phyloP scores from a whole-genome alignment of 2,888 invertebrate species.

The Platerodrilus igneus region DNA sequence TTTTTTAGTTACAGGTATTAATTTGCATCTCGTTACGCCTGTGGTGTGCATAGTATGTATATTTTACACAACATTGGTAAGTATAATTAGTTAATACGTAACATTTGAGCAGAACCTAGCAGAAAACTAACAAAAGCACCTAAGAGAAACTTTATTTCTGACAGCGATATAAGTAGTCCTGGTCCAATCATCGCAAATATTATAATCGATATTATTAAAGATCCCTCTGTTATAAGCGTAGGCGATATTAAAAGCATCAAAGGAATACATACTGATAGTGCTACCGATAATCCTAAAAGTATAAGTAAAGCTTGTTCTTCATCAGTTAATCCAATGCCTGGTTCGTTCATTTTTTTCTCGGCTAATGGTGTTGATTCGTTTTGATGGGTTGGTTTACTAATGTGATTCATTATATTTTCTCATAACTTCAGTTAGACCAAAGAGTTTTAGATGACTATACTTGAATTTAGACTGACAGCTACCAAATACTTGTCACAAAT shows the following conservation, averaged over 20 bases:
- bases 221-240: conserved; percentile 29
- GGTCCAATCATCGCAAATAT: conserved; percentile 28
- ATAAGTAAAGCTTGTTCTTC: conserved; percentile 33
- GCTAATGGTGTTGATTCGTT: background rate
- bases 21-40: conserved; percentile 72
- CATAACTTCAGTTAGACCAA: too few species aligned
- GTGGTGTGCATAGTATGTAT: conserved; percentile 84
- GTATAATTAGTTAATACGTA: too few species aligned
- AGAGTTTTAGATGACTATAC: too few species aligned
- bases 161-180: conserved; percentile 27
- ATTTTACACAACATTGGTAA: conserved; percentile 86
- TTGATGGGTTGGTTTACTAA: too few species aligned
- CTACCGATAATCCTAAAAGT: conserved; percentile 31
- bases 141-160: conserved; percentile 30
- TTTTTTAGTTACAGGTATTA: conserved; percentile 73
- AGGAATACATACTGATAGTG: conserved; percentile 32
- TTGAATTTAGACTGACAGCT: too few species aligned
- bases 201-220: conserved; percentile 25
- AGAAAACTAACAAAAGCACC: conserved; percentile 15
- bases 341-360: conserved; percentile 13
- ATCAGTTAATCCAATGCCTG: conserved; percentile 18
- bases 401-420: too few species aligned
- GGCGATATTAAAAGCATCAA: conserved; percentile 32
- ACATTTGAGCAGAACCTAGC: conserved; percentile 2
- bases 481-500: too few species aligned